Base-by-base conservation (phyloP, 2,113 vertebrate genomes). In the Fukomys damarensis region DNA sequence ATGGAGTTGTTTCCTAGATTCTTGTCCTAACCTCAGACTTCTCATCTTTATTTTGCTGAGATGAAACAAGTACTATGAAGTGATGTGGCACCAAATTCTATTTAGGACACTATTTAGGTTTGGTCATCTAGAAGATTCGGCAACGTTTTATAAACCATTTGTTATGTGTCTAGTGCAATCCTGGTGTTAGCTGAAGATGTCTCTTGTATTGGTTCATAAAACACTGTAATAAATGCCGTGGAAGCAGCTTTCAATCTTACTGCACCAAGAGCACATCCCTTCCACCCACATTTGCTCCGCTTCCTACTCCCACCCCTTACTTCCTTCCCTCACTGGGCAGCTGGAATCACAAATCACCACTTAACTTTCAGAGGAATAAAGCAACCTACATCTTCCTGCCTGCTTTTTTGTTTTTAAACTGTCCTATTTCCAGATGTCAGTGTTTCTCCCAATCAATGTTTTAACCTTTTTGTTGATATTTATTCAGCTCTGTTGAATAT, bases 381-480 rank as follows among this genome's bases (percentile, higher is more conserved):
- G 30, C 1, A 38, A 93, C 93, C 76, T 74, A 66, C 96, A 93
- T 96, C 93, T 96, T 91, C 82, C 88, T 14, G 58, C 91, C 0
- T 79, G 87, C 95, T 97, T 91, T 94, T 89, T 85, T 68, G 79
- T 95, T 92, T 94, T 91, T 95, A 32, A 96, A 82, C 59, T 70
- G 54, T 35, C 94, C 92, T 87, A 91, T 97, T 97, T 97, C 96
- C 97, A 96, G 97, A 86, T 97, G 97, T 96, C 96, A 93, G 86
- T 85, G 79, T 96, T 97, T 97, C 88, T 93, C 94, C 96, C 88
- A 94, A 97, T 98, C 98, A 97, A 76, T 98, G 96, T 97, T 98
- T 98, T 89, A 97, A 97, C 96, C 97, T 98, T 91, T 96, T 95
- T 98, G 85, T 98, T 97, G 96, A 56, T 98, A 96, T 98, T 98